Percentiles rank a stretch among this genome's conserved stretches.
Conservation (phyloP, 2,888 invertebrate genomes). For the Spilosoma lubricipeda region DNA sequence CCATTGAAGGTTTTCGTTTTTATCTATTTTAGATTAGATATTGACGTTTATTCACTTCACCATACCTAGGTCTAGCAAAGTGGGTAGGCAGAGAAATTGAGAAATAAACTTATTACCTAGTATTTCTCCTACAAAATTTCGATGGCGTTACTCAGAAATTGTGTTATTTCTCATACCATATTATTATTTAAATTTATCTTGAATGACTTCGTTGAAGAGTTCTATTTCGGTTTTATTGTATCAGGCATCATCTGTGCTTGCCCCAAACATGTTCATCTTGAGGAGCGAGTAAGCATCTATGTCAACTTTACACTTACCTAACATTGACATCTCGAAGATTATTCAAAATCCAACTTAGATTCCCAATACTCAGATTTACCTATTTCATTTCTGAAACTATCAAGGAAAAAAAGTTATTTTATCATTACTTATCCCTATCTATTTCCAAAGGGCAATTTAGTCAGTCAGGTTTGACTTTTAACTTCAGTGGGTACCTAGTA, state of each 20-base stretch:
- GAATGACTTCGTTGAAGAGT: not conserved
- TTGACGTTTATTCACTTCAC: not conserved
- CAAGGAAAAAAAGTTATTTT: no score
- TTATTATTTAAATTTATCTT: not conserved
- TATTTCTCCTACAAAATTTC: not conserved
- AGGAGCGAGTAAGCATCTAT: not conserved
- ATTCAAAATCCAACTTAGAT: not conserved
- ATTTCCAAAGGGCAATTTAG: no score
- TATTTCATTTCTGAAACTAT: not conserved
- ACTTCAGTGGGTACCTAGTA: no score
- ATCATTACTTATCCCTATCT: no score
- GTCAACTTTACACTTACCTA: not conserved
- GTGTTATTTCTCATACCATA: not conserved
- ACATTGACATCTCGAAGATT: not conserved
- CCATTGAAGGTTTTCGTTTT: constrained; percentile 23
- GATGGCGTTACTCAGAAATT: not conserved
- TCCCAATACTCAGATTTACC: not conserved
- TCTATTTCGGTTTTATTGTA: not conserved
- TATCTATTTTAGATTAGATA: constrained; percentile 19
- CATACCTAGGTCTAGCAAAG: not conserved
- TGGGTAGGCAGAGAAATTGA: not conserved
- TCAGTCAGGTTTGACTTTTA: no score
- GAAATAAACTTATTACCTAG: not conserved
- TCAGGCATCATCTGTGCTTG: not conserved
- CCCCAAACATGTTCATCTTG: not conserved